Conservation (phyloP, 2,113 vertebrate species). For the Arenaria interpres region DNA sequence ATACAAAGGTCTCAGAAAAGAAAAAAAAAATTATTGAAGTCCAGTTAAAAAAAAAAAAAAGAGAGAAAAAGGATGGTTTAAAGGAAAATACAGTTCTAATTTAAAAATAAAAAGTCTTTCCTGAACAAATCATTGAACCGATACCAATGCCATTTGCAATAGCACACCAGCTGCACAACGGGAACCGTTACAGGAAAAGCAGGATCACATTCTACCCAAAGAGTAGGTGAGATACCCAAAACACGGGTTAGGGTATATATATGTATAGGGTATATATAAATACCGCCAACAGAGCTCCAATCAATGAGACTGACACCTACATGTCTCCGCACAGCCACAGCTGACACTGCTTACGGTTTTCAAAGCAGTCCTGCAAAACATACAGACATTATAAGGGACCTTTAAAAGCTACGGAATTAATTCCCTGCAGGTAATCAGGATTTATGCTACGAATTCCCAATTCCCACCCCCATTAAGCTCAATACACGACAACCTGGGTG, state of each 20-base stretch:
- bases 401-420: neutral
- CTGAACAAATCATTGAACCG: neutral
- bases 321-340: neutral
- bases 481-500: neutral
- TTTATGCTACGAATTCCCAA: neutral
- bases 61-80: neutral
- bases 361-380: neutral
- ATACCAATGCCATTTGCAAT: neutral
- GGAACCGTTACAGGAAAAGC: neutral
- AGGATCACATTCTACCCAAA: neutral
- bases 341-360: neutral
- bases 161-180: neutral
- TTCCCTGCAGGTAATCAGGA: neutral
- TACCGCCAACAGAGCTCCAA: neutral
- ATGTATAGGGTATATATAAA: too few species aligned
- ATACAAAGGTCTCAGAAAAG: neutral
- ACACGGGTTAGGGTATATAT: neutral
- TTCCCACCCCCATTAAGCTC: neutral
- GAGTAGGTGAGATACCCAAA: neutral
- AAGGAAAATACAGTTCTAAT: neutral
- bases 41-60: neutral
- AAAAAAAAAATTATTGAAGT: neutral
- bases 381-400: neutral
- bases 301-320: neutral
- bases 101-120: neutral